Evolutionary conservation across 2,113 vertebrate species (phyloP).

Genomic region (mouse (Mus musculus)): GRCm39 chr3:25488501-25489000

Average conservation of each 20-base stretch:
- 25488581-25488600: slow-evolving; percentile 99
- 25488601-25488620: slow-evolving; percentile 99
- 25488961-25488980: slow-evolving; percentile 25
- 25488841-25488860: no score
- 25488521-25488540: slow-evolving; percentile 98
- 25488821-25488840: no score
- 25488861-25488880: no score
- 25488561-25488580: slow-evolving; percentile 99
- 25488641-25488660: slow-evolving; percentile 40
- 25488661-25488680: not conserved
- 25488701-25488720: not conserved
- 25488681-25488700: slow-evolving; percentile 1
- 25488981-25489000: not conserved
- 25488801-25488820: no score
- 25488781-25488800: no score
- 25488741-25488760: no score
- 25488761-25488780: no score
- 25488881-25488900: no score
- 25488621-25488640: slow-evolving; percentile 87
- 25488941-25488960: slow-evolving; percentile 18
- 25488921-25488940: not conserved
- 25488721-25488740: no score
- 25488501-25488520: slow-evolving; percentile 98
- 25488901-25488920: not conserved
- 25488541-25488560: slow-evolving; percentile 99